Percentiles rank a stretch among this genome's conserved stretches.
Conservation (phyloP, 2,888 invertebrate species). For the Drosophila villosipedis region DNA sequence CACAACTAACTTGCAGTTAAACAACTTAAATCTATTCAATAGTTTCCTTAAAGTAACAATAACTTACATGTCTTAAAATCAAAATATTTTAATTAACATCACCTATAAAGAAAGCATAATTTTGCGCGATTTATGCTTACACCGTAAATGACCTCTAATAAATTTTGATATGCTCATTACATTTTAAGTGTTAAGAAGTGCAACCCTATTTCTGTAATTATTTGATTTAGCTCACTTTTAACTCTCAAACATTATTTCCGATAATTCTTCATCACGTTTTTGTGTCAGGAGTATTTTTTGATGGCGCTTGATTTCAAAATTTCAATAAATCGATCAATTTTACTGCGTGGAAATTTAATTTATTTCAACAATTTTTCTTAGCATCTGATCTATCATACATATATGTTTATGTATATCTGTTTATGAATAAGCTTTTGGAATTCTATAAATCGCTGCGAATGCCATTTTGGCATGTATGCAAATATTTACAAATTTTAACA, state of each 20-base stretch:
- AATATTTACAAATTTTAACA: constrained; percentile 67
- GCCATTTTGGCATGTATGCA: constrained; percentile 45
- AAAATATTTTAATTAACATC: background rate
- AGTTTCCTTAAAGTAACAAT: background rate
- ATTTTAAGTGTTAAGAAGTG: background rate
- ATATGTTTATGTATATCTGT: background rate
- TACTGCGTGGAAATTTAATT: constrained; percentile 12
- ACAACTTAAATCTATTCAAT: background rate
- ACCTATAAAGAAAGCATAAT: background rate
- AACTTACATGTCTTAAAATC: too few species aligned
- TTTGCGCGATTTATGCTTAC: background rate
- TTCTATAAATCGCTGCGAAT: constrained; percentile 29
- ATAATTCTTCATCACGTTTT: constrained; percentile 5
- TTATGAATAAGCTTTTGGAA: constrained; percentile 12
- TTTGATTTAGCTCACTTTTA: background rate
- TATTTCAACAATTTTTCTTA: constrained; percentile 8
- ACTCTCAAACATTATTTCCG: background rate
- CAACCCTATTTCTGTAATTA: background rate
- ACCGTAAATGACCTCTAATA: background rate
- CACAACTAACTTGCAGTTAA: background rate
- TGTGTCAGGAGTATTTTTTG: background rate
- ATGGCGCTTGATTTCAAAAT: constrained; percentile 1
- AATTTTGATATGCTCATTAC: background rate
- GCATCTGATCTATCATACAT: constrained; percentile 28
- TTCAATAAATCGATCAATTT: constrained; percentile 7